These are phyloP conservation scores for Phragmatobia fuliginosa DNA, from an alignment of 2,888 invertebrate species.

Conservation along the genomic window DNA sequence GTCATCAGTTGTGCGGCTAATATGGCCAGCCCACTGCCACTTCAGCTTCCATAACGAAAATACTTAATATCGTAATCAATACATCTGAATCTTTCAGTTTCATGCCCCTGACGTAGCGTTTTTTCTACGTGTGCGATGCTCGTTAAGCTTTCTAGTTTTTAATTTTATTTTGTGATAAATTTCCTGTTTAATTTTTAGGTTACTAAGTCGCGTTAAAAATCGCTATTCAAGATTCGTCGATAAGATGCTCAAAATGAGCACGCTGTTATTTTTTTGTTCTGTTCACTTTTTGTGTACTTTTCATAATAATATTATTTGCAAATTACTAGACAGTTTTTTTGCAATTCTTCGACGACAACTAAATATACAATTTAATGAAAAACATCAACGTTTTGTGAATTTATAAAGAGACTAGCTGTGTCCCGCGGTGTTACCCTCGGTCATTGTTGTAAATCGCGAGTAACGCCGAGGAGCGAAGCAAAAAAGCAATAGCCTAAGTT, in stretches of 20 bases:
- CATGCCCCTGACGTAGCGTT: background rate
- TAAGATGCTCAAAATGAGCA: background rate
- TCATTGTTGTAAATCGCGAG: too few relatives aligned
- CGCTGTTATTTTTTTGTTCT: background rate
- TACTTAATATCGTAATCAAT: slow-evolving; percentile 18
- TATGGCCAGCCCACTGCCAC: too few relatives aligned
- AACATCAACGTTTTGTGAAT: too few relatives aligned
- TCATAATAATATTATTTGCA: too few relatives aligned
- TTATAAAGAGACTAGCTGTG: too few relatives aligned
- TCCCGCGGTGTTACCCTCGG: too few relatives aligned
- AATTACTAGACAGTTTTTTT: background rate
- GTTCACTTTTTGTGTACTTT: background rate
- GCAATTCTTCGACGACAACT: background rate
- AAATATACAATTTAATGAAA: too few relatives aligned
- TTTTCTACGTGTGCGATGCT: background rate
- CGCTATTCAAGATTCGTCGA: background rate
- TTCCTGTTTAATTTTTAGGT: background rate
- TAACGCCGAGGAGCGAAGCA: too few relatives aligned
- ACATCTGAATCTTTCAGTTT: slow-evolving; percentile 15
- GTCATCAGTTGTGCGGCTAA: too few relatives aligned
- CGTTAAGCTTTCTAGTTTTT: background rate
- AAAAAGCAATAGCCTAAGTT: too few relatives aligned
- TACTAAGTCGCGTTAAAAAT: background rate
- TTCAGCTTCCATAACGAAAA: slow-evolving; percentile 26
- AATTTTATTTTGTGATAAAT: background rate